Base-by-base conservation (phyloP, 2,888 invertebrate genomes). In the Drosophila paracracens region DNA sequence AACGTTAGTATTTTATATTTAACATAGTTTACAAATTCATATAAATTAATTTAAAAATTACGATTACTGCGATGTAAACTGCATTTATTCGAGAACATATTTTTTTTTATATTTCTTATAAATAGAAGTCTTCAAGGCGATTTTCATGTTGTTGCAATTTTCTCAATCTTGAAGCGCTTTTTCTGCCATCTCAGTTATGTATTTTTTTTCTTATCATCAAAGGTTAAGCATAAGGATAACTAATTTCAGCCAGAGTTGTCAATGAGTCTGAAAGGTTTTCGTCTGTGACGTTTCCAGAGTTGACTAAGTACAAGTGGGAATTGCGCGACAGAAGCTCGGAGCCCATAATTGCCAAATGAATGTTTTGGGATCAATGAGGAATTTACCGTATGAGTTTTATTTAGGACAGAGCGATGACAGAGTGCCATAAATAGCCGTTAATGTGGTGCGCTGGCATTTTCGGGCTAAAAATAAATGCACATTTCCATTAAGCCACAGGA, bases 401-500 rank as follows among this genome's bases (percentile, higher is more conserved):
- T 59, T 70, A 65, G 60, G 46, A 40, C 21, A 11, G 33, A 16
- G 46, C 56, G 40, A 52, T 70, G 59, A 57, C 31, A 50, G 11
- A 43, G 10, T 27, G 48, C 61, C 72, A 72, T 64, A 64, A 64
- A 81, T 66, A 80, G 35, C 35, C 21, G 27, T 33, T 40, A 54
- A 40, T 48, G 27, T 11, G 46, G 29, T 69, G 53, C 50, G 63
- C 65, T 63, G 52, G 33, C 66, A 53, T 66, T 70, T 74, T 46
- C 16, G 1, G 16, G 40, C 74, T 70, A 62, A 79, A 79, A 76
- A 88, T 81, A 89, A 71, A 62, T 62, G 48, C 52, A 68, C 61
- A 69, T 72, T 74, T 86, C 83, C 64, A 87, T 89, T 87, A 70
- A 54, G 70, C 60, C 56, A 66, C 58, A 58, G 70, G 40, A 78